Conservation (phyloP, 2,797 vertebrate species). For the Tragopan temminckii region DNA sequence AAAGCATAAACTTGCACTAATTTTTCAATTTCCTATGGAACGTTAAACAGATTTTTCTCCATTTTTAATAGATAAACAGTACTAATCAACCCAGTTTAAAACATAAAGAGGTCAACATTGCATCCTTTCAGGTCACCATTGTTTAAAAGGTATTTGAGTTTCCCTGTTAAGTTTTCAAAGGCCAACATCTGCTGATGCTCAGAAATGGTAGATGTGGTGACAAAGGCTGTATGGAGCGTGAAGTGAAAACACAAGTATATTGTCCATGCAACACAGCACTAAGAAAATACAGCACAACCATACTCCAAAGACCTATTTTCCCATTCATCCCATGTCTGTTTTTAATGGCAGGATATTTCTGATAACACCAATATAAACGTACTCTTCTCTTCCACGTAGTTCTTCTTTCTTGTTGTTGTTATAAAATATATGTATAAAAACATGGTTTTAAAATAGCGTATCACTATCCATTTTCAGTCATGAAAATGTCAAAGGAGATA, state of each 20-base stretch:
- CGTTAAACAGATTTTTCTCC: not conserved
- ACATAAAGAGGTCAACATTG: conserved; percentile 73
- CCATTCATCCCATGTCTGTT: conserved; percentile 81
- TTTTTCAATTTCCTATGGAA: not conserved
- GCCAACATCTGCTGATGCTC: conserved; percentile 88
- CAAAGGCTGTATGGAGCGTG: conserved; percentile 75
- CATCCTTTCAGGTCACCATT: conserved; percentile 82
- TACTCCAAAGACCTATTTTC: conserved; percentile 79
- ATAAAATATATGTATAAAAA: conserved; percentile 2
- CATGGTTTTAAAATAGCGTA: conserved; percentile 41
- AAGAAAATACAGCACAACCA: conserved; percentile 68
- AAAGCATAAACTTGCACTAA: conserved; percentile 9
- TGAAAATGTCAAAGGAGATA: conserved; percentile 1
- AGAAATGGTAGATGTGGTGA: conserved; percentile 81
- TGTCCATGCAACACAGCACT: conserved; percentile 83
- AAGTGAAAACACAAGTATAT: conserved; percentile 79
- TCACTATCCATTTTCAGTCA: not conserved
- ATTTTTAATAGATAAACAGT: not conserved
- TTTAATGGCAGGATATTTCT: not conserved
- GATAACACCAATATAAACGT: not conserved
- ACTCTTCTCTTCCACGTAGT: not conserved
- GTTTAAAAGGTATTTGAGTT: conserved; percentile 70
- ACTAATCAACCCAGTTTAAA: conserved; percentile 13
- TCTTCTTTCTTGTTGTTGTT: not conserved
- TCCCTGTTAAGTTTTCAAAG: conserved; percentile 83